Percentiles rank a stretch among this genome's conserved stretches.
phyloP scores from a whole-genome alignment of 1,140 invertebrate species.

The Macrostomum lignano region DNA sequence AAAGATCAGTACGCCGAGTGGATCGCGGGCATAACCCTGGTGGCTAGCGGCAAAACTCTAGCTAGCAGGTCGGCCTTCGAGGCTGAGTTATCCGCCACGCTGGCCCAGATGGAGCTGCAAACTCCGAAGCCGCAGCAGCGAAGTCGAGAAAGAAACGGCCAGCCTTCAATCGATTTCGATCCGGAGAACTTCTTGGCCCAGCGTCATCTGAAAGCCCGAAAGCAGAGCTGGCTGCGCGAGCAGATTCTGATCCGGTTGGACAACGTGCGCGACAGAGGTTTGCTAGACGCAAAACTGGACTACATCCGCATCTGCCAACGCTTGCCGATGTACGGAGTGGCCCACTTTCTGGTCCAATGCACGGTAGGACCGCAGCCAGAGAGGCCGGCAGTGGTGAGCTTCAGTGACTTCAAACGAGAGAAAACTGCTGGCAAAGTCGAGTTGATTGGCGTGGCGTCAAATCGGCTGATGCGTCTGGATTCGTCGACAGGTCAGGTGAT shows the following conservation, averaged over 20 bases:
- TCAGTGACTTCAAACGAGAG: too few relatives aligned
- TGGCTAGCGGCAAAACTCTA: constrained; percentile 62
- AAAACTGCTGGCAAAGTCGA: constrained; percentile 32
- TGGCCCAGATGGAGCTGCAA: constrained; percentile 63
- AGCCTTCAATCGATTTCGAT: constrained; percentile 14
- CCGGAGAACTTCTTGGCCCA: not conserved
- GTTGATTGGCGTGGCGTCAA: constrained; percentile 67
- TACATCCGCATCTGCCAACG: constrained; percentile 95
- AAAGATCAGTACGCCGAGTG: constrained; percentile 82
- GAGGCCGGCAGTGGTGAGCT: constrained; percentile 13
- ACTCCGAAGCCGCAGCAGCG: constrained; percentile 38
- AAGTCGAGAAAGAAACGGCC: constrained; percentile 30
- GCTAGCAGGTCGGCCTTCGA: constrained; percentile 73
- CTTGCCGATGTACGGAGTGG: constrained; percentile 72
- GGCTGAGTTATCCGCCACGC: constrained; percentile 57
- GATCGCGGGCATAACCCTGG: constrained; percentile 84
- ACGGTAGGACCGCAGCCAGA: constrained; percentile 33
- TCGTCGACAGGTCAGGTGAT: constrained; percentile 63
- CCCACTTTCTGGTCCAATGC: constrained; percentile 80
- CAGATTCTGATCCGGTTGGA: constrained; percentile 84
- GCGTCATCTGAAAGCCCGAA: constrained; percentile 3
- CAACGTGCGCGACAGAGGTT: constrained; percentile 62
- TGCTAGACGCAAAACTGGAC: constrained; percentile 73
- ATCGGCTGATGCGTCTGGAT: constrained; percentile 80
- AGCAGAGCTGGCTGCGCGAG: constrained; percentile 39